Percentiles rank a stretch among this genome's conserved stretches.
phyloP scores from a whole-genome alignment of 2,797 vertebrate species.

The Pagetopsis macropterus region DNA sequence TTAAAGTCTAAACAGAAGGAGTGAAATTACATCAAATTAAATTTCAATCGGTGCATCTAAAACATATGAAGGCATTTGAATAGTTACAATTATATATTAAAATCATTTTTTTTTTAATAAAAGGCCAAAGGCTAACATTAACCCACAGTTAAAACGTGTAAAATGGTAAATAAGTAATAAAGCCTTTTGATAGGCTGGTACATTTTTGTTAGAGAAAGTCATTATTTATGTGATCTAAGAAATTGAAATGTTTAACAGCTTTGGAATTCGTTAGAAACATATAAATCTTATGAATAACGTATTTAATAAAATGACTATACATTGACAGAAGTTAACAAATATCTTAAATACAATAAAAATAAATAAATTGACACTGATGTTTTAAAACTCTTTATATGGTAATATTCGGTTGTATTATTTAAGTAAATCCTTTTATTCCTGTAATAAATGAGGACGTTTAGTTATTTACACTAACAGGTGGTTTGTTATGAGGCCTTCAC shows the following conservation, averaged over 20 bases:
- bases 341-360: not conserved
- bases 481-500: conserved; percentile 39
- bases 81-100: not conserved
- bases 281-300: not conserved
- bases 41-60: conserved; percentile 1
- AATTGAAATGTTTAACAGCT: conserved; percentile 1
- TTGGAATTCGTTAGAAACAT: not conserved
- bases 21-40: conserved; percentile 3
- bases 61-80: not conserved
- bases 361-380: not conserved
- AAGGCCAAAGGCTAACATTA: not conserved
- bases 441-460: conserved; percentile 10
- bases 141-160: not conserved
- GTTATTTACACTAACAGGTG: conserved; percentile 54
- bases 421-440: not conserved
- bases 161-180: not conserved
- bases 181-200: not conserved
- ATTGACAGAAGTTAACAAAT: not conserved
- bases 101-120: not conserved
- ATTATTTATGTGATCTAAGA: not conserved
- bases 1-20: conserved; percentile 23
- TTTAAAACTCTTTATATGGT: too few relatives aligned
- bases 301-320: not conserved
- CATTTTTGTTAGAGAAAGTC: conserved; percentile 1
- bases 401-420: not conserved